Conservation (phyloP, 2,797 vertebrate species). For the Falco concolor region DNA sequence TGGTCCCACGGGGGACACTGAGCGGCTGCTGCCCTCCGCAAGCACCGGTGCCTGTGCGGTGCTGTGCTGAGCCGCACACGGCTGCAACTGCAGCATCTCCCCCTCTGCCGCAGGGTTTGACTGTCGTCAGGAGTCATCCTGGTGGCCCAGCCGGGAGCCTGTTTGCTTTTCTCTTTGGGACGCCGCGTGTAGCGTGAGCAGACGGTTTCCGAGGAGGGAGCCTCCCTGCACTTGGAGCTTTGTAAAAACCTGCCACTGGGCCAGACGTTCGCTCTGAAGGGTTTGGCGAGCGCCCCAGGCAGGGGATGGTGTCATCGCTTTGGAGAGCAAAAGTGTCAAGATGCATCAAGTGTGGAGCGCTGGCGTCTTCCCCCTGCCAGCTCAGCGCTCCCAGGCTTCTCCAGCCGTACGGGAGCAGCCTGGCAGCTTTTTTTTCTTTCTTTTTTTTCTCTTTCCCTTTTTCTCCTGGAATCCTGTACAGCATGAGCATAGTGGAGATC, state of each 20-base stretch:
- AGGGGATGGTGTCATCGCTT: neutral
- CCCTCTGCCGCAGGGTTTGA: neutral
- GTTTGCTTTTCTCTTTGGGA: neutral
- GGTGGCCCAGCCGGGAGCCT: rapidly evolving
- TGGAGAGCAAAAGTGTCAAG: neutral
- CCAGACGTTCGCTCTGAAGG: neutral
- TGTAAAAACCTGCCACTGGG: neutral
- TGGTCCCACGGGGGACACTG: neutral
- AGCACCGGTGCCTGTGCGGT: rapidly evolving
- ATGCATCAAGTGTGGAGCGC: neutral
- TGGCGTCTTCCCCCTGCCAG: neutral
- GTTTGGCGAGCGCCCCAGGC: neutral
- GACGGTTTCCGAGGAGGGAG: neutral
- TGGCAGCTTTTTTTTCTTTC: neutral
- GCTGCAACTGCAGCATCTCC: neutral
- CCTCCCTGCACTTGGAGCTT: neutral
- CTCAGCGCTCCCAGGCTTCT: neutral
- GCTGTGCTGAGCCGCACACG: neutral
- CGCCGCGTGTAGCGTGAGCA: rapidly evolving
- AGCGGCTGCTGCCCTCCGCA: rapidly evolving
- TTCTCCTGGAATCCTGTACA: neutral
- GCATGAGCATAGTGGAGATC: neutral
- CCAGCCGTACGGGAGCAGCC: neutral
- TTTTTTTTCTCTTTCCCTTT: neutral
- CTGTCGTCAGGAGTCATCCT: neutral